A percentile compares a stretch with the other conserved stretches of the same genome.
Conservation (phyloP, 2,113 vertebrate species). For the Thalassoma bifasciatum region DNA sequence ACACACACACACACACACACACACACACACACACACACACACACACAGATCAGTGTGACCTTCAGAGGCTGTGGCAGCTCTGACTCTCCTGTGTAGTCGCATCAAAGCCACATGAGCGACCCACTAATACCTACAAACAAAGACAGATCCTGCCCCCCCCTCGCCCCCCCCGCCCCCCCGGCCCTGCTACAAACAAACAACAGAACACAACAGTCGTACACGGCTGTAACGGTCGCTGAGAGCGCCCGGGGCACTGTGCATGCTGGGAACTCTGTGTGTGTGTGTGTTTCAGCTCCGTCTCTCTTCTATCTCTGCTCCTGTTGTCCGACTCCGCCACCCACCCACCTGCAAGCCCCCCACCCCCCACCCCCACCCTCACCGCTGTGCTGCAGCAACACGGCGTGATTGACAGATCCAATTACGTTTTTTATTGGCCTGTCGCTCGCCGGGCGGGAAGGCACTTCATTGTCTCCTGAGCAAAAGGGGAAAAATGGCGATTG, state of each 20-base stretch:
- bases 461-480: conserved; percentile 82
- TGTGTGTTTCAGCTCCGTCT: conserved; percentile 6
- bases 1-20: conserved; percentile 48
- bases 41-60: conserved; percentile 59
- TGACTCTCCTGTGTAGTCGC: conserved; percentile 55
- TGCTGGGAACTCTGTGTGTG: conserved; percentile 18
- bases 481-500: conserved; percentile 72
- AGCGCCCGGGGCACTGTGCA: conserved; percentile 45
- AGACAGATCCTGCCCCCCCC: conserved; percentile 60
- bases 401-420: conserved; percentile 85
- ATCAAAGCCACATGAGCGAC: conserved; percentile 70
- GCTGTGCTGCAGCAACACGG: conserved; percentile 61
- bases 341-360: conserved; percentile 41
- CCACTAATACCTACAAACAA: conserved; percentile 71
- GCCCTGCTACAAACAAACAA: conserved; percentile 59
- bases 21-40: conserved; percentile 50
- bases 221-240: conserved; percentile 47
- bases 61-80: conserved; percentile 64
- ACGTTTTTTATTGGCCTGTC: conserved; percentile 83
- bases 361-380: too few relatives aligned
- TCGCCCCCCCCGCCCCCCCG: conserved; percentile 42
- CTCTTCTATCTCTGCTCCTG: conserved; percentile 10
- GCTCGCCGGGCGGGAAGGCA: conserved; percentile 74
- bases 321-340: conserved; percentile 62
- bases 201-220: conserved; percentile 58